A percentile compares a stretch with the other conserved stretches of the same genome.
Evolutionary conservation across 37 sponge, comb jelly and placozoan species (phyloP).

Genomic region (Agelas oroides): DNA sequence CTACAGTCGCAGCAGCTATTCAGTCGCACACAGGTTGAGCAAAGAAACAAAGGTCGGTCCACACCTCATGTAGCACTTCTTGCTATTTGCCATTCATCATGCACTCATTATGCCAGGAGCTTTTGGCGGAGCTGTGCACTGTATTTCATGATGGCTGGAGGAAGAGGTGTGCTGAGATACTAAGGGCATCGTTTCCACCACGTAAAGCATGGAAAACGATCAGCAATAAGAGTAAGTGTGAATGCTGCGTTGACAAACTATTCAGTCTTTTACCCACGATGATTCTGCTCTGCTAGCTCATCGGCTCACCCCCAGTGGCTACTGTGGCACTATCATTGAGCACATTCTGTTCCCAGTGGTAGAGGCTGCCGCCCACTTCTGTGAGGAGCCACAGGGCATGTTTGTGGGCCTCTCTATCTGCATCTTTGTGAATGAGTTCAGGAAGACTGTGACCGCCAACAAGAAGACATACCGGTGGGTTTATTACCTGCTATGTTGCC

Average conservation of each 20-base stretch:
- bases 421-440: slow-evolving; percentile 19
- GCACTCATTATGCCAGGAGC: no score
- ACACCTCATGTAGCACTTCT: no score
- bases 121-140: no score
- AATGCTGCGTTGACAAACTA: no score
- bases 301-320: neutral
- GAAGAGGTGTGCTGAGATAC: neutral
- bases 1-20: neutral
- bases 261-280: no score
- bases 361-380: slow-evolving; percentile 20
- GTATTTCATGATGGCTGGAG: slow-evolving; percentile 11
- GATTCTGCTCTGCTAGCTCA: no score
- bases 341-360: slow-evolving; percentile 31
- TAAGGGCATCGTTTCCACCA: slow-evolving; percentile 2
- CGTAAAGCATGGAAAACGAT: neutral
- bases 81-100: no score
- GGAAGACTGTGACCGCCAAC: slow-evolving; percentile 24
- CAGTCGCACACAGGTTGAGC: neutral
- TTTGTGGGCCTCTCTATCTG: slow-evolving; percentile 6
- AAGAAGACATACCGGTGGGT: slow-evolving; percentile 38
- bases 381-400: neutral
- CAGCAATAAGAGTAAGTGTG: neutral
- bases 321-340: slow-evolving; percentile 16
- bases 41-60: slow-evolving; percentile 4
- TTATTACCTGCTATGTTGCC: neutral